A percentile compares a stretch with the other conserved stretches of the same genome.
Conservation (phyloP, 1,140 invertebrate species). For the Grapholita molesta region DNA sequence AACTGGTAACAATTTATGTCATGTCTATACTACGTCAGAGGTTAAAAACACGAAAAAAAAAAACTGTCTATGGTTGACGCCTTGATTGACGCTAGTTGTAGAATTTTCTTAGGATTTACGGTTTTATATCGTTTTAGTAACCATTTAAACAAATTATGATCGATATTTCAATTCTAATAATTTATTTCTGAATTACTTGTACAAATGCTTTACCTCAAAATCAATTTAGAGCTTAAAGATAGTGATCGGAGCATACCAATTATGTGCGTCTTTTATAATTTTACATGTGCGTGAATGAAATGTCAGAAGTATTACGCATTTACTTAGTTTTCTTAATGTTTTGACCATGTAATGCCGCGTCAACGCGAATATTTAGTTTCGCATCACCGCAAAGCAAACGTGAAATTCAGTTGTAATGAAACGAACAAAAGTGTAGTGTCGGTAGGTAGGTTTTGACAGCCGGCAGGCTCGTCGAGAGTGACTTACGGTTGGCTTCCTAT, state of each 20-base stretch:
- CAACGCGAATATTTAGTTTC: constrained; percentile 31
- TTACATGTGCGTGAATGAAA: constrained; percentile 68
- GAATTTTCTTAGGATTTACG: constrained; percentile 46
- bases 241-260: constrained; percentile 34
- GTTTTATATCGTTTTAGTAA: constrained; percentile 16
- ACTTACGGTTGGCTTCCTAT: constrained; percentile 49
- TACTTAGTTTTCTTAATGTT: constrained; percentile 47
- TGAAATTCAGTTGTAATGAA: constrained; percentile 52
- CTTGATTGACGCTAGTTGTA: constrained; percentile 58
- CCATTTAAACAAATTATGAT: constrained; percentile 1
- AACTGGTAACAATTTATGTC: constrained; percentile 22
- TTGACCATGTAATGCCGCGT: constrained; percentile 56
- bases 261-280: constrained; percentile 55
- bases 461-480: constrained; percentile 60
- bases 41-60: constrained; percentile 25
- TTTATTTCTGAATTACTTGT: constrained; percentile 32
- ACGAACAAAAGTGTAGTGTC: constrained; percentile 50
- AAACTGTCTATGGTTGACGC: constrained; percentile 64
- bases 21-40: constrained; percentile 7
- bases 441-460: constrained; percentile 64
- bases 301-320: constrained; percentile 51
- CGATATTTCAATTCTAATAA: constrained; percentile 19
- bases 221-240: constrained; percentile 26
- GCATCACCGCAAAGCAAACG: constrained; percentile 23
- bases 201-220: constrained; percentile 42